phyloP scores from a whole-genome alignment of 35 echinoderm and acorn worm genomes.

The Apostichopus parvimensis region DNA sequence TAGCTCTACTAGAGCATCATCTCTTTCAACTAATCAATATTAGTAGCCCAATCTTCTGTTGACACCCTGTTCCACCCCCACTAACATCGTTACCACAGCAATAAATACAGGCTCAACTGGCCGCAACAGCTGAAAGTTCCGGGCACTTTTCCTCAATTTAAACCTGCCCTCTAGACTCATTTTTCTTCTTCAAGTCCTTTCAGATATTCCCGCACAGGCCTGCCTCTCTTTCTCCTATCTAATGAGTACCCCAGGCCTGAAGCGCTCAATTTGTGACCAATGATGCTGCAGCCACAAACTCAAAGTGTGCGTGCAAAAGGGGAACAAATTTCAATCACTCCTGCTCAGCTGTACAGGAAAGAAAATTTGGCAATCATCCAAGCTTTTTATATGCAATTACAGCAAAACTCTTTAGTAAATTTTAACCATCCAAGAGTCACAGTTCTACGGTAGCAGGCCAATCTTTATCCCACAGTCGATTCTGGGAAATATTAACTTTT shows the following conservation, averaged over 20 bases:
- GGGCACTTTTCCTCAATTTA: conserved; percentile 43
- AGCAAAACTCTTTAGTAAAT: not conserved
- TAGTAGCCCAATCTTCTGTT: not conserved
- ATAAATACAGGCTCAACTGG: conserved; percentile 27
- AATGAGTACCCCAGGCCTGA: conserved; percentile 36
- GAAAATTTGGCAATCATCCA: not conserved
- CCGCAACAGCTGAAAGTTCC: conserved; percentile 24
- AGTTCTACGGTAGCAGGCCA: not conserved
- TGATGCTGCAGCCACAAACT: not conserved
- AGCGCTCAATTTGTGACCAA: conserved; percentile 50
- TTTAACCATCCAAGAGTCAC: not conserved
- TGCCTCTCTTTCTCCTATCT: not conserved
- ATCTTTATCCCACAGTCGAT: no score
- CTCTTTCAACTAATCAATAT: not conserved
- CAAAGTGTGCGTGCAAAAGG: conserved; percentile 29
- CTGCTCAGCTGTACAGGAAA: not conserved
- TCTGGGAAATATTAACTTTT: no score
- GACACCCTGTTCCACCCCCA: conserved; percentile 24
- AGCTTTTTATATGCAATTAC: conserved; percentile 1
- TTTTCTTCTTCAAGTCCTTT: not conserved
- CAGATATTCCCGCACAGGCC: conserved; percentile 9
- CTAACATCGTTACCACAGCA: conserved; percentile 40
- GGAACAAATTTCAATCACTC: not conserved
- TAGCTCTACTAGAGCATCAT: not conserved
- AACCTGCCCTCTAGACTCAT: conserved; percentile 32